These are phyloP conservation scores for Serripes groenlandicus DNA, from an alignment of 2,888 invertebrate species.

Conservation along the genomic window DNA sequence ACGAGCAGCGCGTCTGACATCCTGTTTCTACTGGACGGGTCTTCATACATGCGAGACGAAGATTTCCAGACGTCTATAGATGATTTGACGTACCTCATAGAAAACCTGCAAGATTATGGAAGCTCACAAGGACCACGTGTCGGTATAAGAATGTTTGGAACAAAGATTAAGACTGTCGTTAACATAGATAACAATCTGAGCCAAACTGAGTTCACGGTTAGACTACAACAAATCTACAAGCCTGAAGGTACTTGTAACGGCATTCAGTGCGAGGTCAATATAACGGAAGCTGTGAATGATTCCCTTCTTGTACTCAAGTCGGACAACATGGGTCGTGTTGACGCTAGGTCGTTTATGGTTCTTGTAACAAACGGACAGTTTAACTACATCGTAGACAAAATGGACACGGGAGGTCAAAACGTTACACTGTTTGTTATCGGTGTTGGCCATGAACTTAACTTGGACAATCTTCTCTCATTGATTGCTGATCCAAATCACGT, in stretches of 20 bases:
- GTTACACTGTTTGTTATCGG: neutral
- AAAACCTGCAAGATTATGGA: neutral
- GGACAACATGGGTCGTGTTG: neutral
- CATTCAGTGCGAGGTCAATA: neutral
- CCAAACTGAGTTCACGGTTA: neutral
- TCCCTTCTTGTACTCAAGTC: neutral
- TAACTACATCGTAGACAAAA: neutral
- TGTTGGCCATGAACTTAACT: neutral
- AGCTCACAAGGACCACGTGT: neutral
- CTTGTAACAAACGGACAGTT: constrained; percentile 20
- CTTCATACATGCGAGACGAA: neutral
- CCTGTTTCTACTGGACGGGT: constrained; percentile 28
- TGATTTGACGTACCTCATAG: constrained; percentile 23
- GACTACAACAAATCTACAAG: neutral
- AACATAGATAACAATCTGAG: neutral
- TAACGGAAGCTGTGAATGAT: neutral
- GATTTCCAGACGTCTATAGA: constrained; percentile 9
- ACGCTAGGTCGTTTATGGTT: constrained; percentile 19
- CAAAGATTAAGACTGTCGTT: neutral
- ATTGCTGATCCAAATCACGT: neutral
- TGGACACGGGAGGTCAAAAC: neutral
- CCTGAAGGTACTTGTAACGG: neutral
- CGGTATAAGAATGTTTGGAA: neutral
- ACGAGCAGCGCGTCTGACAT: constrained; percentile 26
- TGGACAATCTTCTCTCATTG: neutral